Conservation (phyloP, 2,888 invertebrate species). For the Mythimna pallens region DNA sequence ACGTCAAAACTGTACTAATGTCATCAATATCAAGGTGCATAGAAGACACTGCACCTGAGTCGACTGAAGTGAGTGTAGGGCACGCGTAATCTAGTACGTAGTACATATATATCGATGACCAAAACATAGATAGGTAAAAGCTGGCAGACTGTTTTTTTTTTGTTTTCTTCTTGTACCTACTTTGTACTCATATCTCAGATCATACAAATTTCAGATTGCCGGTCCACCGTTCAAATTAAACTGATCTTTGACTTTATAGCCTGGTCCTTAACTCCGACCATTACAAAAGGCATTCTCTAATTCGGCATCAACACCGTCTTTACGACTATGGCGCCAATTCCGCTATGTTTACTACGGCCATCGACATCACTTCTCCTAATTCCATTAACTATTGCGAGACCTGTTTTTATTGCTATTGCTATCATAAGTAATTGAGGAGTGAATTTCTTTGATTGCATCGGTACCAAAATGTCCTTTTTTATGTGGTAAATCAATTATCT, state of each 20-base stretch:
- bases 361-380: conserved; percentile 67
- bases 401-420: conserved; percentile 53
- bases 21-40: no score
- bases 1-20: no score
- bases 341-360: conserved; percentile 68
- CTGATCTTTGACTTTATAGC: conserved; percentile 51
- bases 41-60: no score
- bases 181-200: neutral
- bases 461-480: neutral
- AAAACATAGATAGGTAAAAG: no score
- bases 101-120: no score
- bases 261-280: conserved; percentile 42
- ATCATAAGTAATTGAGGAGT: conserved; percentile 47
- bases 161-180: no score
- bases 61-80: no score
- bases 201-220: conserved; percentile 11
- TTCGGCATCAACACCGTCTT: conserved; percentile 69
- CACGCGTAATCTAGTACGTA: no score
- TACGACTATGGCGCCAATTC: conserved; percentile 71
- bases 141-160: no score
- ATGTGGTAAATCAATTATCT: no score
- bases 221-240: conserved; percentile 42
- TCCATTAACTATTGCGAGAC: conserved; percentile 54
- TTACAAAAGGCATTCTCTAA: conserved; percentile 70
- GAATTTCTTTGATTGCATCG: conserved; percentile 22